phyloP scores from a whole-genome alignment of 1,140 invertebrate genomes.

The Dolichoris vasculosae region DNA sequence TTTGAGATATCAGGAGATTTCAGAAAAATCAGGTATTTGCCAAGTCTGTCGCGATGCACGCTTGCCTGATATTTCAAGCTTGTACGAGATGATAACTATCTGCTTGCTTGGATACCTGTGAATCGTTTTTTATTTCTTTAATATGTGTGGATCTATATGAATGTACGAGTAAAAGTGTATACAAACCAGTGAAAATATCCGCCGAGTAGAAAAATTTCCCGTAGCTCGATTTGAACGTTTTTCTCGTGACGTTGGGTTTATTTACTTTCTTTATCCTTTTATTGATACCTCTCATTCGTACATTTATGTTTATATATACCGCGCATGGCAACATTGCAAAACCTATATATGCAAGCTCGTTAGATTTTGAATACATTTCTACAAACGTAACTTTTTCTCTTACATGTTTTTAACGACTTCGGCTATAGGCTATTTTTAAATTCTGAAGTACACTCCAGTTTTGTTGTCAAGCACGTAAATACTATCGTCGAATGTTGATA shows the following conservation, averaged over 20 bases:
- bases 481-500: not conserved
- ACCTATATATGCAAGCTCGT: not conserved
- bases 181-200: not conserved
- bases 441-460: not conserved
- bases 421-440: not conserved
- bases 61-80: not conserved
- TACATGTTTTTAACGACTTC: not conserved
- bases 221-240: not conserved
- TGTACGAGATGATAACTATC: not conserved
- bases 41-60: not conserved
- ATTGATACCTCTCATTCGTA: not conserved
- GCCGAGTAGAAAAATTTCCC: not conserved
- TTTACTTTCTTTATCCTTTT: not conserved
- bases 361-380: not conserved
- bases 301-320: not conserved
- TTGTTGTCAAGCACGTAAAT: not conserved
- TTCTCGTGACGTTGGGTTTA: not conserved
- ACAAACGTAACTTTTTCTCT: not conserved
- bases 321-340: too few relatives aligned
- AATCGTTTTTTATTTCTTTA: not conserved
- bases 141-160: not conserved
- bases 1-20: not conserved
- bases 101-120: not conserved
- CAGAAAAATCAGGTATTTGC: slow-evolving; percentile 25
- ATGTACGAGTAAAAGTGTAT: too few relatives aligned